Base-by-base conservation (phyloP, 2,888 invertebrate genomes). In the Coenonympha glycerion region DNA sequence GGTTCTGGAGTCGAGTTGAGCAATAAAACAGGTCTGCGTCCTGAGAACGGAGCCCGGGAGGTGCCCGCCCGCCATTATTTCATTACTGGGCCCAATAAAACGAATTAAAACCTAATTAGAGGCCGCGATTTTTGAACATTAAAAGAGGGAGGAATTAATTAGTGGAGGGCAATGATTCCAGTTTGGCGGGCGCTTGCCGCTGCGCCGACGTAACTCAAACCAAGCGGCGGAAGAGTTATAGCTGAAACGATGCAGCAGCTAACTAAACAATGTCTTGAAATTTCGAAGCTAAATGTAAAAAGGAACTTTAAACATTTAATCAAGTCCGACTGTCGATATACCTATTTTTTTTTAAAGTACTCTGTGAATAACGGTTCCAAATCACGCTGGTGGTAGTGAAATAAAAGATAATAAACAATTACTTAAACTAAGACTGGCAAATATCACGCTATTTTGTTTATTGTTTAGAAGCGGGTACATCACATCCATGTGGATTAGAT, bases 41-140 rank as follows among this genome's bases (percentile, higher is more conserved):
- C 53, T 65, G 69, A 58, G 55, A 6, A 15, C 22, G 34, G 28
- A 5, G 53, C 59, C 60, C 58, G 65, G 59, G n/a, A 11, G 46
- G 28, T 8, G 51, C 60, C 60, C 57, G 66, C 57, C 50, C 63
- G 59, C 76, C 77, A 74, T 83, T 80, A 79, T 77, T 76, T 75
- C 81, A 76, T 79, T 78, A 76, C 78, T 77, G 73, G 76, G 71
- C 69, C 76, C 76, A 81, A 84, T 87, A 83, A 84, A 84, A 86
- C 83, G 81, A 83, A 87, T 87, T 86, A 86, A 87, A 87, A 82
- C 84, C 84, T 87, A 86, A 87, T 87, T 86, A 85, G 84, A 79
- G 76, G 76, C 76, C 71, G 72, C 74, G 82, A 86, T 87, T 87
- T 87, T 87, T 86, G 85, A 84, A 83, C 85, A 85, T 87, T 85